Conservation (phyloP, 1,140 invertebrate genomes). For the Drosophila sp. region DNA sequence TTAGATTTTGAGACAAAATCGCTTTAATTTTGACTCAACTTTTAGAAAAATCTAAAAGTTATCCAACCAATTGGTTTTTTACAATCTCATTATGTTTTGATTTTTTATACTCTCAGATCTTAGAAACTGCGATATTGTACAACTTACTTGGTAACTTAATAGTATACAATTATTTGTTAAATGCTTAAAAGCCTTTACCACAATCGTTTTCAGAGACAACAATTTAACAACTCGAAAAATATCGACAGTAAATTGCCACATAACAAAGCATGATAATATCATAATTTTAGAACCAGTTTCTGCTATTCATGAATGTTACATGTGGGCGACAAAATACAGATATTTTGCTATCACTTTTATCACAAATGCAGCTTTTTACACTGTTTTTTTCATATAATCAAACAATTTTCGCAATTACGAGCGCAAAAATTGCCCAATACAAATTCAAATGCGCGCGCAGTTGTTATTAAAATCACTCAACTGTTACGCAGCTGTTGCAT, state of each 20-base stretch:
- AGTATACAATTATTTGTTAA: conserved; percentile 16
- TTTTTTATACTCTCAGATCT: background rate
- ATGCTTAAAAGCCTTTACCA: conserved; percentile 8
- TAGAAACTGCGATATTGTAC: too few species aligned
- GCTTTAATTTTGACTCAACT: conserved; percentile 67
- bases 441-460: conserved; percentile 34
- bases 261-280: conserved; percentile 33
- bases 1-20: conserved; percentile 27
- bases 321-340: conserved; percentile 1
- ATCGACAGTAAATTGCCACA: conserved; percentile 11
- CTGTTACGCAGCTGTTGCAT: conserved; percentile 23
- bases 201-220: conserved; percentile 3
- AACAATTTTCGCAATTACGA: conserved; percentile 25
- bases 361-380: conserved; percentile 7
- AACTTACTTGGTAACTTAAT: conserved; percentile 24
- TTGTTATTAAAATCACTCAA: conserved; percentile 7
- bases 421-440: conserved; percentile 14
- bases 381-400: conserved; percentile 30
- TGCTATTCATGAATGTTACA: conserved; percentile 10
- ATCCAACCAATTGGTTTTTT: background rate
- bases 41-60: conserved; percentile 8
- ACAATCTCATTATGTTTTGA: background rate
- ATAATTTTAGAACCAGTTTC: conserved; percentile 33
- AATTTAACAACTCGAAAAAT: conserved; percentile 21
- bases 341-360: conserved; percentile 19